Evolutionary conservation across 2,113 vertebrate genomes (phyloP).

Genomic region (Motacilla tschutschensis): DNA sequence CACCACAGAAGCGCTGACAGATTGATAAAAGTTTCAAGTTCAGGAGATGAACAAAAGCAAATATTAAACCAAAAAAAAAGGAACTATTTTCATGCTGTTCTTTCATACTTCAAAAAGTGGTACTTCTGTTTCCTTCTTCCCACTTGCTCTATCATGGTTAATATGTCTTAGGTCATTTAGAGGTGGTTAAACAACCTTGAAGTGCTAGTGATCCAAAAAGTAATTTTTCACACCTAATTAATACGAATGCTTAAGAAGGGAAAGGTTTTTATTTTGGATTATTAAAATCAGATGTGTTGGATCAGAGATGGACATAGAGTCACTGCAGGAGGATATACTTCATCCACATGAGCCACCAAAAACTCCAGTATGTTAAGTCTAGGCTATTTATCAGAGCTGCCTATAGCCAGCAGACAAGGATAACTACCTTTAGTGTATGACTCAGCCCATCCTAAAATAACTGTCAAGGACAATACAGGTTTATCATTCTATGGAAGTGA

Average conservation of each 20-base stretch:
- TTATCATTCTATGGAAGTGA: neutral
- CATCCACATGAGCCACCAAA: neutral
- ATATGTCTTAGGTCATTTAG: neutral
- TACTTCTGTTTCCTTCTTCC: neutral
- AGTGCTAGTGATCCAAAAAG: neutral
- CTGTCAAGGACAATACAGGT: neutral
- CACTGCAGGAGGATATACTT: neutral
- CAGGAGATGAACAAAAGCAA: conserved; percentile 17
- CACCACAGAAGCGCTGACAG: neutral
- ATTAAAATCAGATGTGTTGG: neutral
- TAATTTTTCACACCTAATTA: conserved; percentile 31
- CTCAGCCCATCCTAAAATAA: neutral
- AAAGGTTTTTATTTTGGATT: neutral
- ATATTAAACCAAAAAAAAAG: neutral
- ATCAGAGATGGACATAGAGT: neutral
- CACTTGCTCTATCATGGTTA: neutral
- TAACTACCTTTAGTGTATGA: neutral
- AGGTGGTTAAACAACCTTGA: neutral
- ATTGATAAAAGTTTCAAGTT: neutral
- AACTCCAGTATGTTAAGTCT: neutral
- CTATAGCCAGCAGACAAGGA: neutral
- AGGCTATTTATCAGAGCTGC: neutral
- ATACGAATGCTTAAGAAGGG: neutral
- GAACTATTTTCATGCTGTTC: neutral
- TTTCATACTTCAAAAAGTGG: neutral